Base-by-base conservation (phyloP, 2,888 invertebrate species). In the Leptopilina drosophilae region DNA sequence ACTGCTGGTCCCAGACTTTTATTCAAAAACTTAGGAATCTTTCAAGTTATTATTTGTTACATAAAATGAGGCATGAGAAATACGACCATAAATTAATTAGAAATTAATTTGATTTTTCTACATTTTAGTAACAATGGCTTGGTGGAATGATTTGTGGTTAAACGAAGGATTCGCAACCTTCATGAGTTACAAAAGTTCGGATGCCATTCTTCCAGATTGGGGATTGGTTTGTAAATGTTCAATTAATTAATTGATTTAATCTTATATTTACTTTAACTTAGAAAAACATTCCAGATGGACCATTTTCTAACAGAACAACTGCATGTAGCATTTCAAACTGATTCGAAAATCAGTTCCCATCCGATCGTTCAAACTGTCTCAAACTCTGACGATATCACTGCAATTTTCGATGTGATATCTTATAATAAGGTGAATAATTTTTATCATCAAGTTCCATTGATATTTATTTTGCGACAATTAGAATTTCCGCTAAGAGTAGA, bases 61-160 rank as follows among this genome's bases (percentile, higher is more conserved):
- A 33, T 33, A 33, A 3, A 33, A 33, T 20, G 20, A 20, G 20
- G 1, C 1, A 20, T 20, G 20, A 20, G 20, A 20, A 20, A 20
- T 20, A 20, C 20, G 20, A 1, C 20, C 20, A 20, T 20, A 20
- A 20, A 20, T 20, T 1, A 20, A 20, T 33, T 33, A 2, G 1
- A 33, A 33, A 33, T 5, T 33, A 26, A 33, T 5, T 33, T 8
- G 42, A 20, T 49, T 73, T 26, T 78, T 59, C 33, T 42, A 75
- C 33, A 26, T 56, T 33, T 78, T 64, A 95, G 98, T 98, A 0
- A 98, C 98, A 6, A 96, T 98, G 96, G 94, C 95, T 85, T 98
- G 98, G 98, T 97, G 97, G 97, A 96, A 97, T 89, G 98, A 98
- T 91, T 92, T 97, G 0, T 97, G 98, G 98, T 93, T 98, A 33